A percentile compares a stretch with the other conserved stretches of the same genome.
These are phyloP conservation scores for Charadrius vociferus DNA, from an alignment of 2,113 vertebrate genomes.

Conservation along the genomic window DNA sequence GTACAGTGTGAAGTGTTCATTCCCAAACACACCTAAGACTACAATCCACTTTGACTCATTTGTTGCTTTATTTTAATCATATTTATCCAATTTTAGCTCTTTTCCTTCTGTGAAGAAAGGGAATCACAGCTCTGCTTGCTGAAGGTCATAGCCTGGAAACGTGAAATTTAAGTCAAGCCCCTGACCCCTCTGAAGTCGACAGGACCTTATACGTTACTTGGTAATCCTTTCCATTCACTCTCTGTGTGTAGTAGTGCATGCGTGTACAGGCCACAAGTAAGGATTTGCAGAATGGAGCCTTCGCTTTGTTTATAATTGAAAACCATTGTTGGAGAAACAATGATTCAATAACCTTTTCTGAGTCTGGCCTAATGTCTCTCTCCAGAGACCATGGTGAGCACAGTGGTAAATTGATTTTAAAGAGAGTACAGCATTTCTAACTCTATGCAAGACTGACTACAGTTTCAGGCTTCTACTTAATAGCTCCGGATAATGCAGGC, in stretches of 20 bases:
- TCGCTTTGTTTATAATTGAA: constrained; percentile 43
- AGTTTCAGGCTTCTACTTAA: constrained; percentile 33
- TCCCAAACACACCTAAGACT: neutral
- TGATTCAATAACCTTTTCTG: constrained; percentile 33
- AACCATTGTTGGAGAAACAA: constrained; percentile 27
- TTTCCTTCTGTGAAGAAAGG: neutral
- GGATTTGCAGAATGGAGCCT: neutral
- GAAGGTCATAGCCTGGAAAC: neutral
- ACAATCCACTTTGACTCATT: neutral
- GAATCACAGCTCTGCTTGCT: neutral
- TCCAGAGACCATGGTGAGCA: neutral
- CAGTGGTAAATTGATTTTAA: constrained; percentile 52
- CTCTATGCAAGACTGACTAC: constrained; percentile 39
- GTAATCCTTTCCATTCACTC: neutral
- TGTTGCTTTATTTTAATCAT: neutral
- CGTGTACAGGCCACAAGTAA: neutral
- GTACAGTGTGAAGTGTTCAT: neutral
- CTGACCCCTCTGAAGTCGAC: neutral
- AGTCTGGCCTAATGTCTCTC: constrained; percentile 28
- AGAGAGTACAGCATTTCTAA: constrained; percentile 13
- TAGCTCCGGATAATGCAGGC: neutral
- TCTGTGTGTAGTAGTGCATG: neutral
- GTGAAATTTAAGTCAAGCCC: neutral
- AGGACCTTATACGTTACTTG: neutral
- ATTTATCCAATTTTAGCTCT: neutral